These are phyloP conservation scores for Hystrix brachyura DNA, from an alignment of 2,113 vertebrate genomes.

Conservation along the genomic window DNA sequence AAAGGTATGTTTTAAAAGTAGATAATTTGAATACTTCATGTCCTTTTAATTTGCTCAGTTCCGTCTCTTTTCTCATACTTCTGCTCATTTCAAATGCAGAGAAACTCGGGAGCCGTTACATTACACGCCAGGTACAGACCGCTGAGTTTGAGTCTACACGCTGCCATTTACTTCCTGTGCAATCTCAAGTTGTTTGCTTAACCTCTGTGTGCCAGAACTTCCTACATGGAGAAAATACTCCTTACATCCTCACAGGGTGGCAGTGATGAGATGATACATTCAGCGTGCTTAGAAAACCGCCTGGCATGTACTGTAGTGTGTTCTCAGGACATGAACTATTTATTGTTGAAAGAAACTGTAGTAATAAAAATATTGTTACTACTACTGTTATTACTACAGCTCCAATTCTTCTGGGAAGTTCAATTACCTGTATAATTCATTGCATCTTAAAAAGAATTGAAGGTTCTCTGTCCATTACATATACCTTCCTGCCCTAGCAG, in stretches of 20 bases:
- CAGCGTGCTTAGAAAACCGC: neutral
- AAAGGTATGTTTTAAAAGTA: neutral
- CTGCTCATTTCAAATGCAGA: neutral
- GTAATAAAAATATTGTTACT: neutral
- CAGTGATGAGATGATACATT: neutral
- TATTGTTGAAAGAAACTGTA: neutral
- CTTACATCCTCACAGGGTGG: neutral
- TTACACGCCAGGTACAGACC: neutral
- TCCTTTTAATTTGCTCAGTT: neutral
- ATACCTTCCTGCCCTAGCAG: neutral
- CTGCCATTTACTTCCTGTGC: neutral
- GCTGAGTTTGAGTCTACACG: neutral
- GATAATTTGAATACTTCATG: neutral
- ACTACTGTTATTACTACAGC: neutral
- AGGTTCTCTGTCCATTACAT: neutral
- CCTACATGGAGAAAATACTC: slow-evolving; percentile 28
- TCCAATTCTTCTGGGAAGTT: neutral
- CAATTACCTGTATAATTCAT: neutral
- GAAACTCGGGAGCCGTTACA: neutral
- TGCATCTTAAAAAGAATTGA: neutral
- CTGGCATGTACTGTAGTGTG: neutral
- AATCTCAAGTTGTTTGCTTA: neutral
- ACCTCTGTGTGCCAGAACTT: neutral
- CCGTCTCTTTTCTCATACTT: neutral
- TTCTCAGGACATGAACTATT: neutral